Evolutionary conservation across 2,888 invertebrate genomes (phyloP), one percentile per base, ranked within the genome.

Genomic region (Gonocerus acuteangulatus): DNA sequence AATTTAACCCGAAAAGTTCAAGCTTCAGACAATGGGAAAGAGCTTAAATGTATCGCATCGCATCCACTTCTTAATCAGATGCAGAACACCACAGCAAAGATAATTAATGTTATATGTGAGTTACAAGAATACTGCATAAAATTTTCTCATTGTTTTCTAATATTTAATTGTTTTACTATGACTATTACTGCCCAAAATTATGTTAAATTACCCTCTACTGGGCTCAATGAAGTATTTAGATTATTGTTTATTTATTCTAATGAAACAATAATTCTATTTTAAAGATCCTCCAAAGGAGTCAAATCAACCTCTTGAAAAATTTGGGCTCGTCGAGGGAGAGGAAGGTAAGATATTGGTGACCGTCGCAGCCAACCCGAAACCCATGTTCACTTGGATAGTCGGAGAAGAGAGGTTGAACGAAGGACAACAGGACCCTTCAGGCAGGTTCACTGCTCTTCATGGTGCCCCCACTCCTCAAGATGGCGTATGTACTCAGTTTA

Each of bases 321-420:
- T 88, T 72, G 89, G 88, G 0, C 81, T 86, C 63, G 84, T 84
- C 64, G 75, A 89, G 65, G 86, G 86, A 2, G 79, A 80, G 42
- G 80, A 82, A n/a, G 89, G 86, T 1, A 76, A 80, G 2, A 81
- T 90, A 56, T 84, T 83, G 66, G 81, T 89, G n/a, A 84, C 84
- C 1, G 78, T 89, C 22, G 77, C 82, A 2, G 81, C 88, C 13
- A 84, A 87, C 74, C 89, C 90, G 0, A 76, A 76, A 52, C 89
- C 89, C 0, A 71, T 70, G n/a, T 79, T 83, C 34, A 79, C 81
- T 67, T 90, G 89, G 89, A 76, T 75, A 4, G 74, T 87, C 3
- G 81, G 81, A 16, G 82, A 80, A 0, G 74, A 78, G 60, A 71
- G 71, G 48, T 77, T 84, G 61, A 70, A 72, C 21, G 81, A 81